Base-by-base conservation (phyloP, 1,140 invertebrate species). In the Pogonomyrmex californicus region DNA sequence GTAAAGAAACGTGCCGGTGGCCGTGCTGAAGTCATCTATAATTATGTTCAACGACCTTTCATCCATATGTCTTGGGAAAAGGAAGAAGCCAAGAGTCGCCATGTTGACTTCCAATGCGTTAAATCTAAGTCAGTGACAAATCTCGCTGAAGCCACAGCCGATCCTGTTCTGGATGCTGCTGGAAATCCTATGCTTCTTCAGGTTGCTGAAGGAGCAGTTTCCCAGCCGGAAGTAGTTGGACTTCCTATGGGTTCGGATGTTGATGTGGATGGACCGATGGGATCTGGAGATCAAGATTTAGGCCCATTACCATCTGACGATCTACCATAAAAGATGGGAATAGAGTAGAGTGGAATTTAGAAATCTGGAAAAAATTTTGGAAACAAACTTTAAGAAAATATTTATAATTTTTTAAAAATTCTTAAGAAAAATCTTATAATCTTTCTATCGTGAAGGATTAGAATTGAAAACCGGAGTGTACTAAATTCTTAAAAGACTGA, bases 41-140 rank as follows among this genome's bases (percentile, higher is more conserved):
- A 99, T 95, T 99, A 99, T 94, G 99, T 99, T 0, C 99, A 99
- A 94, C 96, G 99, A n/a, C 99, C 99, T 0, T 99, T 99, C 94
- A 98, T 99, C 63, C 98, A 99, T 91, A 99, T 99, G 98, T 99
- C 99, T 0, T 99, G 99, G 99, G 99, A 99, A 94, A 99, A 99
- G 91, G 99, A 99, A 93, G 99, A 99, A 94, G 99, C 99, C 0
- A 99, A 99, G 93, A 99, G 98, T 94, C 97, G 99, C 6, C 99
- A 99, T 95, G 99, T 99, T 0, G 99, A 99, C 95, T 99, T 99
- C 94, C 98, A 99, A 95, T 99, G 98, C 93, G 98, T 99, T 12
- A 99, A 99, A 94, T 98, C 98, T 0, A 99, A 99, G 93, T 99
- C 98, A 0, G 98, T 99, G 0, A 99, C 98, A 3, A 99, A 99